phyloP scores from a whole-genome alignment of 2,113 vertebrate genomes.

The Limanda limanda region DNA sequence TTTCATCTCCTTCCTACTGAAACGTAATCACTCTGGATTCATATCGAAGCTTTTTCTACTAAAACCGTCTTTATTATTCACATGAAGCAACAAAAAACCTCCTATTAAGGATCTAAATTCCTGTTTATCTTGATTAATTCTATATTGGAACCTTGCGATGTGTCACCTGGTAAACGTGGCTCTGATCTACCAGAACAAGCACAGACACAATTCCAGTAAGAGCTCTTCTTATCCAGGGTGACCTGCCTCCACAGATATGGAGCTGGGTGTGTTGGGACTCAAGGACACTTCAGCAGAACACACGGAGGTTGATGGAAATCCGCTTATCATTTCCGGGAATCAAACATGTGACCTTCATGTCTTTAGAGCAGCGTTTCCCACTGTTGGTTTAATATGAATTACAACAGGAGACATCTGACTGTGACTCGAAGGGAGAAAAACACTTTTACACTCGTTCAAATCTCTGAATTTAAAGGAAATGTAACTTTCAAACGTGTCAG shows the following conservation, averaged over 20 bases:
- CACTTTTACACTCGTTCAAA: no score
- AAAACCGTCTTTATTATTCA: no score
- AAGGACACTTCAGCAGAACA: slow-evolving; percentile 21
- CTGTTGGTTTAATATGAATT: no score
- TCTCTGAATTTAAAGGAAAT: background rate
- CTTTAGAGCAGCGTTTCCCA: background rate
- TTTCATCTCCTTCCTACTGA: no score
- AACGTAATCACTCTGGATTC: background rate
- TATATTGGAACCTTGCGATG: background rate
- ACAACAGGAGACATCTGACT: background rate
- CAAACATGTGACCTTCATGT: slow-evolving; percentile 41
- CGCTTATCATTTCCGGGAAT: slow-evolving; percentile 44
- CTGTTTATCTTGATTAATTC: no score
- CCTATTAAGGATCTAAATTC: no score
- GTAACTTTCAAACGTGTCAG: background rate
- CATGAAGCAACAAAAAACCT: no score
- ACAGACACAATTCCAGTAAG: background rate
- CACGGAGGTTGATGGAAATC: slow-evolving; percentile 13
- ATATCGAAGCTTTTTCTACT: no score
- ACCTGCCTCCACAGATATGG: slow-evolving; percentile 43
- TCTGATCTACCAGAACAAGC: no score
- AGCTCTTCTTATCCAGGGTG: slow-evolving; percentile 55
- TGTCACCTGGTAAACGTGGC: background rate
- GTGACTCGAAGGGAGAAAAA: no score
- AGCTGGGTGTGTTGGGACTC: slow-evolving; percentile 3